Percentiles rank a stretch among this genome's conserved stretches.
Evolutionary conservation across 1,140 invertebrate species (phyloP).

Genomic region (Drosophila repletoides): DNA sequence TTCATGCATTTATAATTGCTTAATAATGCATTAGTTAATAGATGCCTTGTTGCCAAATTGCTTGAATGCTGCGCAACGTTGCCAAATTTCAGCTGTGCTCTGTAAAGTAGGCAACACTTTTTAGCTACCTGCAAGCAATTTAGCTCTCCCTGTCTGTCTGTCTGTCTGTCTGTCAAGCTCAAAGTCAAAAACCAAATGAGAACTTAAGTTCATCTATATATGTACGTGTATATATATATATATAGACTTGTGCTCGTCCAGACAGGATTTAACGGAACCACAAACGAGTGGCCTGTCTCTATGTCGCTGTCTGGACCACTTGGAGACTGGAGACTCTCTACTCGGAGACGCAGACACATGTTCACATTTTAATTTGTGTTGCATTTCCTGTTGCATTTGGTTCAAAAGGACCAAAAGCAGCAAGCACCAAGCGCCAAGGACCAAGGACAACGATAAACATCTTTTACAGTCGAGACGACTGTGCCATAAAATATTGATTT

Average conservation of each 20-base stretch:
- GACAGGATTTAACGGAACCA: conserved; percentile 31
- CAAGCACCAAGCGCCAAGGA: not conserved
- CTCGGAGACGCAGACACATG: conserved; percentile 38
- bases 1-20: conserved; percentile 63
- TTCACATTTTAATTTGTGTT: conserved; percentile 71
- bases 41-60: conserved; percentile 29
- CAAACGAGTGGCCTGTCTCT: conserved; percentile 45
- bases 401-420: not conserved
- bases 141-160: not conserved
- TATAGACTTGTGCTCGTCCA: not conserved
- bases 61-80: conserved; percentile 1
- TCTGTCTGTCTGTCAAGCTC: conserved; percentile 15
- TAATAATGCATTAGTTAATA: conserved; percentile 55
- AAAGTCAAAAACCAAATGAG: conserved; percentile 34
- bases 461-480: conserved; percentile 41
- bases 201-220: not conserved
- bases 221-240: not conserved
- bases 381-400: conserved; percentile 71
- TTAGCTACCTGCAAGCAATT: conserved; percentile 1
- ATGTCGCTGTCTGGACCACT: conserved; percentile 44
- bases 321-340: conserved; percentile 5
- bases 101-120: conserved; percentile 12
- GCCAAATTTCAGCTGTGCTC: conserved; percentile 17
- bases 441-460: conserved; percentile 16
- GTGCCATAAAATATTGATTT: conserved; percentile 74